Base-by-base conservation (phyloP, 2,888 invertebrate genomes). In the Cetonia aurata region DNA sequence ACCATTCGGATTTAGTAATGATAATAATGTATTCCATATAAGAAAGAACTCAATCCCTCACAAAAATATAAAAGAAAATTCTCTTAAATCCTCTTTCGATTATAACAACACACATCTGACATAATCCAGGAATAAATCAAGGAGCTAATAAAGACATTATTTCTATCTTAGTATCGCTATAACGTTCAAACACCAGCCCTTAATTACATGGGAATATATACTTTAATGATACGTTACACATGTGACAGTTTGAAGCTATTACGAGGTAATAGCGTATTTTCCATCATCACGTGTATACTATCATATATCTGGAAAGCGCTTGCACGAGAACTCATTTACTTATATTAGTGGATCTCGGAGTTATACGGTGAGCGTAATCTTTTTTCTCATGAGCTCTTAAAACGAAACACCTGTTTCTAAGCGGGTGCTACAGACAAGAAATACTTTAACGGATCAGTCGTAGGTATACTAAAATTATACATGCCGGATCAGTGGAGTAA, bases 391-490 rank as follows among this genome's bases (percentile, higher is more conserved):
- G 37, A 33, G 37, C 33, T 52, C 33, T 37, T 65, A 50, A 65
- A 65, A 65, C 62, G 52, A 19, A 50, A 65, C 62, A 65, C 62
- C 62, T 65, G 62, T 52, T 65, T 25, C 17, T 65, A 65, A 48
- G 50, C 48, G 33, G 37, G 33, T 31, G 17, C 13, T 65, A 9
- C 33, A n/a, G 17, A 57, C 41, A 17, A 65, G 62, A 65, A 52
- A 65, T 65, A 65, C 37, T 37, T 65, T 37, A 65, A 41, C 50
- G 62, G 62, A 65, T 65, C 50, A 37, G 37, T 50, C 37, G 62
- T n/a, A n/a, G n/a, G n/a, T 25, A 25, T 65, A 52, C 62, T 65
- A 65, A 50, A 65, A 65, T 65, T 65, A 65, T 50, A 52, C 50
- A 17, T 50, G 50, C 6, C 19, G 50, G 33, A 50, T 65, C 50